These are phyloP conservation scores for Phataginus tetradactyla DNA, from an alignment of 2,797 vertebrate genomes.

Conservation along the genomic window DNA sequence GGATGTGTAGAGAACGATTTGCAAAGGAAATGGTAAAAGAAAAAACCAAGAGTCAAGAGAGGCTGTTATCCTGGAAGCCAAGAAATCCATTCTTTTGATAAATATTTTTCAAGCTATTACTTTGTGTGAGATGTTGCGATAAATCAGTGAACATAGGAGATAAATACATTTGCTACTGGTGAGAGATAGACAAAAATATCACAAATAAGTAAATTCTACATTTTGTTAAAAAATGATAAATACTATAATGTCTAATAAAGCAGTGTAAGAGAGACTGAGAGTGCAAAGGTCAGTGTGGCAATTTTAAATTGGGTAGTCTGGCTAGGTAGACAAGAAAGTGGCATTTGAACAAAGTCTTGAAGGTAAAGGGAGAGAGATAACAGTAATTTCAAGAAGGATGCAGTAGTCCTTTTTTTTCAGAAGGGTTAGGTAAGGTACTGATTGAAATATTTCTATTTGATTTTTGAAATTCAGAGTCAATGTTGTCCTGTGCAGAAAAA, in stretches of 20 bases:
- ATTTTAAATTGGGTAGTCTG: neutral
- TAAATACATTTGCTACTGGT: neutral
- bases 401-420: neutral
- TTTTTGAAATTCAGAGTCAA: conserved; percentile 8
- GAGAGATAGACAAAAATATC: neutral
- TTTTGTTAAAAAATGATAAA: conserved; percentile 23
- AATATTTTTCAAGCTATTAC: neutral
- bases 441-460: neutral
- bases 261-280: neutral
- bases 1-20: neutral
- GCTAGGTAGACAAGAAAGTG: neutral
- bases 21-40: neutral
- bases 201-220: neutral
- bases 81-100: neutral
- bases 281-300: neutral
- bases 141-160: neutral
- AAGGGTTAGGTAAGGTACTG: neutral
- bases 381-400: neutral
- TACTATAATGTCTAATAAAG: neutral
- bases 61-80: neutral
- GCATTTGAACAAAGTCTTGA: neutral
- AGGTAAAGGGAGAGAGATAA: neutral
- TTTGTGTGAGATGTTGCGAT: neutral
- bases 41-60: neutral
- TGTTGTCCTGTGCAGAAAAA: neutral